Conservation (phyloP, 2,113 vertebrate genomes). For the Pteropus alecto region DNA sequence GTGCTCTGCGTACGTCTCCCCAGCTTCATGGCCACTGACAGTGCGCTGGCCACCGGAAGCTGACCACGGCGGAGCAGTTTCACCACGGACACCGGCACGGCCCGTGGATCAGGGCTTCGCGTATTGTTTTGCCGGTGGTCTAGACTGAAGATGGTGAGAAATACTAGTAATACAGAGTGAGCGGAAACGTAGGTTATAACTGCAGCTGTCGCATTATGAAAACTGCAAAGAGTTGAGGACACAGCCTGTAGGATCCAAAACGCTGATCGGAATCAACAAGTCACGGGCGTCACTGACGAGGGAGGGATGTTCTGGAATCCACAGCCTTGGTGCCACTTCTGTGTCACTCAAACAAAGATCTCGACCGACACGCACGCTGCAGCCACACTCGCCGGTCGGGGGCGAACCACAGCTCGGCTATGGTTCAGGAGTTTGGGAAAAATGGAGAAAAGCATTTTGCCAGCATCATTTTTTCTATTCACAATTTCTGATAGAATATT, state of each 20-base stretch:
- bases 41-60: background rate
- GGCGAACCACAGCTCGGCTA: fast-evolving
- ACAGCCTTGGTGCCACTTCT: background rate
- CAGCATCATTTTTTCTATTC: background rate
- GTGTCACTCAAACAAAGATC: fast-evolving
- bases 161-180: background rate
- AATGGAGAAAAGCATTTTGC: background rate
- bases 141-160: background rate
- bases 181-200: fast-evolving
- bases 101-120: fast-evolving
- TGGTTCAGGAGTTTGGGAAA: background rate
- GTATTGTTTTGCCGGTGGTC: fast-evolving
- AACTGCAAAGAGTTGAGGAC: fast-evolving
- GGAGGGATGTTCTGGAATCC: too few species aligned
- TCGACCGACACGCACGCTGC: fast-evolving
- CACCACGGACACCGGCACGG: fast-evolving
- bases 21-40: fast-evolving
- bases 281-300: fast-evolving
- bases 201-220: fast-evolving
- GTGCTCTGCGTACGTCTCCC: fast-evolving
- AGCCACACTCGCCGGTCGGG: fast-evolving
- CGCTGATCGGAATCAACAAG: background rate
- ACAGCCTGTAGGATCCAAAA: too few species aligned
- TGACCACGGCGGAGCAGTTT: fast-evolving
- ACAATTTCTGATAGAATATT: background rate